These are phyloP conservation scores for Megatriorchis doriae DNA, from an alignment of 2,113 vertebrate species.

Conservation along the genomic window DNA sequence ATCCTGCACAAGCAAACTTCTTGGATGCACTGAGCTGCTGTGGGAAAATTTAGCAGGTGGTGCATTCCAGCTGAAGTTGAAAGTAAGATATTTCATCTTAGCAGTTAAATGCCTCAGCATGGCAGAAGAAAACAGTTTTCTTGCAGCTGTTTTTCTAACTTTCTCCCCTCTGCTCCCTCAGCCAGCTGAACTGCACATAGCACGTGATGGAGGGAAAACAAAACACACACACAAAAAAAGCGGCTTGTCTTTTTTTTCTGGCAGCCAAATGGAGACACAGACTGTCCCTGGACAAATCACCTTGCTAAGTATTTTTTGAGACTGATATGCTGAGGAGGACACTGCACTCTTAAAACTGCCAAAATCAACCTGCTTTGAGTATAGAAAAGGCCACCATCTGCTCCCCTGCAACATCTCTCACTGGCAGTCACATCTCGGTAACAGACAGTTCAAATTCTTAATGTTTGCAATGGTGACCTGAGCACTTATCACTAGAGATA, in stretches of 20 bases:
- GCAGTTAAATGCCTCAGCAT: background rate
- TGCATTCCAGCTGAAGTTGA: background rate
- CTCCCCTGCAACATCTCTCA: background rate
- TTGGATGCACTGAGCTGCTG: background rate
- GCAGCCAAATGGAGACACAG: background rate
- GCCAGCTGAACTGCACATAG: background rate
- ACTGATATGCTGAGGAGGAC: background rate
- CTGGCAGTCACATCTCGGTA: background rate
- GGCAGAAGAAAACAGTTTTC: background rate
- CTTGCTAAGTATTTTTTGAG: background rate
- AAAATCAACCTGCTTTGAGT: background rate
- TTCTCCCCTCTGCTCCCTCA: background rate
- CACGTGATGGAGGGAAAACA: background rate
- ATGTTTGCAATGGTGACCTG: background rate
- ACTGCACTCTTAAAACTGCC: background rate
- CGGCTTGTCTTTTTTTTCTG: background rate
- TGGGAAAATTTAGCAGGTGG: background rate
- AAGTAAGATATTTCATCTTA: background rate
- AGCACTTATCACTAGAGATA: background rate
- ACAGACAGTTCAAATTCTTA: background rate
- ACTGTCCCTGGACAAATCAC: background rate
- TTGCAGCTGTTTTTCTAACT: background rate
- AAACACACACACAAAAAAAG: background rate
- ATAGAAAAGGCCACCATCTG: background rate
- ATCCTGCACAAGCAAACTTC: background rate